phyloP scores from a whole-genome alignment of 2,797 vertebrate genomes.

The Pipistrellus kuhlii region DNA sequence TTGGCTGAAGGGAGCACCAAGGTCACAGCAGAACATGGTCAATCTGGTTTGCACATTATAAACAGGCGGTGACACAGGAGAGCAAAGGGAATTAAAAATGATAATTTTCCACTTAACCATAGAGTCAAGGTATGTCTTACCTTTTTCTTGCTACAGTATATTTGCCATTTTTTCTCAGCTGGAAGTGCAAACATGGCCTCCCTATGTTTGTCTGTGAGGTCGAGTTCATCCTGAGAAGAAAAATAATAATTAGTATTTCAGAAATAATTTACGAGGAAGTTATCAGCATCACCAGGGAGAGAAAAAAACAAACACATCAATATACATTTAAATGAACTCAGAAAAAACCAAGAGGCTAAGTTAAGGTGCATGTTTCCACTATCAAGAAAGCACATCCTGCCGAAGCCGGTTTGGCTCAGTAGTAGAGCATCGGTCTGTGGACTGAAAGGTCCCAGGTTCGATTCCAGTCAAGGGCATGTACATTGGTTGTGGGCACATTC shows the following conservation, averaged over 20 bases:
- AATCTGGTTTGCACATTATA: not conserved
- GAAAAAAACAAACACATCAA: not conserved
- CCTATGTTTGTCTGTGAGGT: constrained; percentile 94
- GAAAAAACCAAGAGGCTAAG: not conserved
- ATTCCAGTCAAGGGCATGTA: too few species aligned
- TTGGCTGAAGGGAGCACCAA: rapidly evolving
- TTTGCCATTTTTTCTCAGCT: constrained; percentile 97
- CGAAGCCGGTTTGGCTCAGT: too few species aligned
- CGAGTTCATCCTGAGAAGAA: constrained; percentile 93
- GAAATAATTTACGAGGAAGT: not conserved
- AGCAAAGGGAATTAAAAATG: not conserved
- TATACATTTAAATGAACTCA: not conserved
- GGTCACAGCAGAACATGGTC: not conserved
- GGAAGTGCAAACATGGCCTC: constrained; percentile 97
- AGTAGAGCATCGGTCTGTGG: too few species aligned
- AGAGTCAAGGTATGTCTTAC: constrained; percentile 86
- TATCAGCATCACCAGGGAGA: not conserved
- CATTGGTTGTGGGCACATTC: too few species aligned
- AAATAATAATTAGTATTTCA: constrained; percentile 56
- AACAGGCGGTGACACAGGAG: not conserved
- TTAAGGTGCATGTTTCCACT: not conserved
- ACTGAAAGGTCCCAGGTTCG: too few species aligned
- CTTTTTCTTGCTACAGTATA: constrained; percentile 97
- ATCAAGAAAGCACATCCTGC: not conserved
- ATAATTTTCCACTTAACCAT: not conserved